These are phyloP conservation scores for Dinothrombium tinctorium DNA, from an alignment of 1,140 invertebrate species.

Conservation along the genomic window DNA sequence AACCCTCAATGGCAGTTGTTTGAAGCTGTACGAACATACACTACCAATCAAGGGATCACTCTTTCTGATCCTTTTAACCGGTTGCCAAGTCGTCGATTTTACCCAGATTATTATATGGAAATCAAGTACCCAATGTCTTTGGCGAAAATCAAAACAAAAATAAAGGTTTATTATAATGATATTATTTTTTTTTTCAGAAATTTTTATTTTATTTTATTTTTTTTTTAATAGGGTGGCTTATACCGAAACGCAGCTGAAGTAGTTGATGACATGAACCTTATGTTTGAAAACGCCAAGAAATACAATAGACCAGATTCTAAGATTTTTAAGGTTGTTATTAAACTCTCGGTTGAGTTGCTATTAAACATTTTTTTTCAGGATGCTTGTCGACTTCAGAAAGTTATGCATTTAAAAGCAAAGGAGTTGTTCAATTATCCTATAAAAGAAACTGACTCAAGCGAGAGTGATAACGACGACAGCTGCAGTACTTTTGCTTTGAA, in stretches of 20 bases:
- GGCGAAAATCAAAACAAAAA: constrained; percentile 69
- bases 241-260: constrained; percentile 70
- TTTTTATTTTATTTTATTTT: constrained; percentile 7
- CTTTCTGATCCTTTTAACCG: constrained; percentile 76
- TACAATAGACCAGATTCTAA: constrained; percentile 71
- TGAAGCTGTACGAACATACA: constrained; percentile 42
- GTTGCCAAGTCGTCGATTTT: constrained; percentile 51
- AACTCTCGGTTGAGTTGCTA: neutral
- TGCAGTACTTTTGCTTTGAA: constrained; percentile 2
- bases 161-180: constrained; percentile 44
- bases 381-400: constrained; percentile 8
- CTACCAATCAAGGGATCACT: constrained; percentile 37
- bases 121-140: constrained; percentile 88
- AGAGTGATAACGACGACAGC: constrained; percentile 5
- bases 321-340: constrained; percentile 43
- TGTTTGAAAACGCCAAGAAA: constrained; percentile 91
- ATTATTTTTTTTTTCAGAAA: constrained; percentile 5
- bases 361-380: constrained; percentile 1
- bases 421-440: neutral
- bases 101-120: constrained; percentile 93
- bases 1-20: constrained; percentile 56
- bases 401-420: constrained; percentile 3
- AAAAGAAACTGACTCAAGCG: constrained; percentile 3
- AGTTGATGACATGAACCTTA: constrained; percentile 83
- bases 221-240: constrained; percentile 34